A percentile compares a stretch with the other conserved stretches of the same genome.
Conservation (phyloP, 2,113 vertebrate species). For the Seriola quinqueradiata region DNA sequence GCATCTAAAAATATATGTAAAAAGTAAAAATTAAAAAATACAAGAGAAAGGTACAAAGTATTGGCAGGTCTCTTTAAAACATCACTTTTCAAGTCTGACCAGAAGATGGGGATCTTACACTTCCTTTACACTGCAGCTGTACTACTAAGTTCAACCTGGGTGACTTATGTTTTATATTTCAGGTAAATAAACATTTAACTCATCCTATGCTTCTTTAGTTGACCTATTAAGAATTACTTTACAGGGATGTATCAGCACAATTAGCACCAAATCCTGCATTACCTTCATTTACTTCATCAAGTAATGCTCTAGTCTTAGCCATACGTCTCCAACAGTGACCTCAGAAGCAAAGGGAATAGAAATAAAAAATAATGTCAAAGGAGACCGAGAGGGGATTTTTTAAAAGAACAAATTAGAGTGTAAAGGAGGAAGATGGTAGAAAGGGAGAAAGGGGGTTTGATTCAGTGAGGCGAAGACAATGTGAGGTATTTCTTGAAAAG, state of each 20-base stretch:
- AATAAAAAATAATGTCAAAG: constrained; percentile 22
- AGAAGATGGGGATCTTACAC: constrained; percentile 65
- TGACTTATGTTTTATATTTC: constrained; percentile 2
- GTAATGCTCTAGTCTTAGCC: neutral
- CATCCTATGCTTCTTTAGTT: neutral
- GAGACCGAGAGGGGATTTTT: neutral
- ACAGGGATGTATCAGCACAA: neutral
- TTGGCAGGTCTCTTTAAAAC: neutral
- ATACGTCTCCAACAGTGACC: neutral
- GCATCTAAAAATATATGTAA: neutral
- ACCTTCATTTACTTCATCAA: neutral
- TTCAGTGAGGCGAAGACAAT: constrained; percentile 39
- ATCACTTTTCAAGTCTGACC: constrained; percentile 35
- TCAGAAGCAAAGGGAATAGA: neutral
- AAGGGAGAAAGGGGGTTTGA: constrained; percentile 31
- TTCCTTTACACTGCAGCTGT: neutral
- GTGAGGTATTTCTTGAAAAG: constrained; percentile 39
- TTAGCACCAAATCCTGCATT: neutral
- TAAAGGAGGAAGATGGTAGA: neutral
- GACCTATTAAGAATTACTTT: neutral
- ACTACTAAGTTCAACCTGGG: neutral
- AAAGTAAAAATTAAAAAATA: neutral
- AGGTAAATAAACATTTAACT: neutral
- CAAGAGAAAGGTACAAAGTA: neutral
- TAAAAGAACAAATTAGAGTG: constrained; percentile 17